Evolutionary conservation across 2,797 vertebrate genomes (phyloP).

Genomic region (Synaphobranchus kaupii): DNA sequence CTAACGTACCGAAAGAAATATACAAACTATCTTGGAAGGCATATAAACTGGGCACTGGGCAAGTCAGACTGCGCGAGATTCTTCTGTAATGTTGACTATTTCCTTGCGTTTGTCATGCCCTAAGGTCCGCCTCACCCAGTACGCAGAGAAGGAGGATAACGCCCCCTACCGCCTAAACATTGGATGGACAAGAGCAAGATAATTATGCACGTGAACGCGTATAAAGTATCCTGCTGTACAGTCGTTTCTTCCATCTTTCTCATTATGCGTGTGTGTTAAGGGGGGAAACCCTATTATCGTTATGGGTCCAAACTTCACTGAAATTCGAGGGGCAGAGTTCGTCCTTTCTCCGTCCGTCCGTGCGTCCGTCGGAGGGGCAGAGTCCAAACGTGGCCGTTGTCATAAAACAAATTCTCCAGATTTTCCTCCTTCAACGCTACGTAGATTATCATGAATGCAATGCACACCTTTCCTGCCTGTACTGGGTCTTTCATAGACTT

Average conservation of each 20-base stretch:
- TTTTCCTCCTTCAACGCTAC: background rate
- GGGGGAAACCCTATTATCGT: background rate
- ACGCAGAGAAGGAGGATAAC: background rate
- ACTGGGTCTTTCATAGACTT: background rate
- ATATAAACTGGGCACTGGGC: background rate
- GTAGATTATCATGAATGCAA: background rate
- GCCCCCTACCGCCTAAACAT: background rate
- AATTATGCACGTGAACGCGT: background rate
- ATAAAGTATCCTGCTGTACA: background rate
- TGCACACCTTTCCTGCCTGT: background rate
- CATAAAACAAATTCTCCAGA: background rate
- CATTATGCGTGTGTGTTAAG: background rate
- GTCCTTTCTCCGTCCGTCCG: no score
- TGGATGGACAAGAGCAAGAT: background rate
- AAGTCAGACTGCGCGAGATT: background rate
- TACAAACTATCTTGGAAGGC: constrained; percentile 1
- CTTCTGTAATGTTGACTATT: background rate
- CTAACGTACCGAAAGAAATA: background rate
- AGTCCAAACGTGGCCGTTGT: background rate
- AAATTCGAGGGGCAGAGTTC: background rate
- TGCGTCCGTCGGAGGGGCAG: background rate
- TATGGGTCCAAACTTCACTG: background rate
- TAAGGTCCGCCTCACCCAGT: constrained; percentile 19
- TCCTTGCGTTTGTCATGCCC: background rate
- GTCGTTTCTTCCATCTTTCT: background rate